Percentiles rank a stretch among this genome's conserved stretches.
Evolutionary conservation across 2,888 invertebrate genomes (phyloP).

Genomic region (Prionchulus punctatus): DNA sequence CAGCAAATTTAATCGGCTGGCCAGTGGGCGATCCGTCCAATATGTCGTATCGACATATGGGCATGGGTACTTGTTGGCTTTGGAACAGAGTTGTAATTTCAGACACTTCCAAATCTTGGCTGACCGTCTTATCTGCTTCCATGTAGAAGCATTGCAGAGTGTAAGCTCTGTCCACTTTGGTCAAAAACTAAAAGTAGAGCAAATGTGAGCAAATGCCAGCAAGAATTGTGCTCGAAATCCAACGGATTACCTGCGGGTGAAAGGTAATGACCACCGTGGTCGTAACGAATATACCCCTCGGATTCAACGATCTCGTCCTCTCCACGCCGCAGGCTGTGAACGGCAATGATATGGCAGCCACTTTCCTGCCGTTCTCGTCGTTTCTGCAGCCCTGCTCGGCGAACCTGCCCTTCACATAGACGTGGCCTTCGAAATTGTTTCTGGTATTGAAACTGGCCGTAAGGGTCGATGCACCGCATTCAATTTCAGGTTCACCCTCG

Average conservation of each 20-base stretch:
- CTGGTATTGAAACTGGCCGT: constrained; percentile 32
- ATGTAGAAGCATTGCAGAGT: constrained; percentile 2
- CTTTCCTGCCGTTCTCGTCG: background rate
- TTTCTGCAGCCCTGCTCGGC: constrained; percentile 10
- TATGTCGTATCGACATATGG: constrained; percentile 2
- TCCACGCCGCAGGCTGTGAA: constrained; percentile 30
- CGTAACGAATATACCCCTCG: constrained; percentile 28
- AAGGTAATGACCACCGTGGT: constrained; percentile 30
- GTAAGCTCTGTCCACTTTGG: constrained; percentile 1
- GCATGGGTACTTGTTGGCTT: constrained; percentile 3
- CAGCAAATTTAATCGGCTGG: background rate
- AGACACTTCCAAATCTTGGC: constrained; percentile 3
- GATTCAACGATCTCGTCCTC: constrained; percentile 27
- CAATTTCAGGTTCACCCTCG: constrained; percentile 29
- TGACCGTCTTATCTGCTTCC: constrained; percentile 4
- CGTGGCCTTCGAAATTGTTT: constrained; percentile 22
- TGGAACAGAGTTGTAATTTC: background rate
- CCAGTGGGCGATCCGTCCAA: background rate
- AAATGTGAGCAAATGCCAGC: too few relatives aligned
- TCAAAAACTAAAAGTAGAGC: background rate
- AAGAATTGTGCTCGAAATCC: too few relatives aligned
- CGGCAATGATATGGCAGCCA: constrained; percentile 27
- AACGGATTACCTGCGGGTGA: constrained; percentile 21
- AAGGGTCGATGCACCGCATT: constrained; percentile 29
- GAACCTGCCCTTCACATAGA: constrained; percentile 19